Base-by-base conservation (phyloP, 1,140 invertebrate species). In the Trichonephila clavata region DNA sequence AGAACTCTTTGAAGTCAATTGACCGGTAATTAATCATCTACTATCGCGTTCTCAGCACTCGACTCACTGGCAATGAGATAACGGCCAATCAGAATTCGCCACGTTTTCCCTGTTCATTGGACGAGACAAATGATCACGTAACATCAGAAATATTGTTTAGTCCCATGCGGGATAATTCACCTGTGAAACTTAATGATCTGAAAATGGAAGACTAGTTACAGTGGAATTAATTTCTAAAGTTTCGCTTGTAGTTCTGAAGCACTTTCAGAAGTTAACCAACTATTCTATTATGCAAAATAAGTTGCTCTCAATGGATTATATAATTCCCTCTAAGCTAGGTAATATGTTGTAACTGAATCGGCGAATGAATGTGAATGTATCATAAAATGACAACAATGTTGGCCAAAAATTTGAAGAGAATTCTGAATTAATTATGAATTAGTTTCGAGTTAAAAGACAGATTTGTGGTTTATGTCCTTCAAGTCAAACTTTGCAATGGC, bases 1-100 rank as follows among this genome's bases (percentile, higher is more conserved):
- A 80, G 71, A n/a, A 90, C 63, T n/a, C 71, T 88, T 77, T 77
- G 71, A 32, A 77, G 32, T 8, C 43, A 80, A 68, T 80, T 90
- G 88, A 90, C 68, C 68, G 57, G n/a, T 50, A 24, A 90, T 90
- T 90, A 90, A 90, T 90, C 88, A 90, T 65, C 88, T 27, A 14
- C 39, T 90, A 90, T 90, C 88, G 68, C 88, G 20, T 10, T 90
- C 50, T 50, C n/a, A 61, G 71, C 50, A 80, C 50, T 80, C 43
- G 50, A 60, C 65, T 27, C 71, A 50, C 88, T 27, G 57, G 50
- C 24, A 90, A 59, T 80, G 71, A 71, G 88, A 90, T 90, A 71
- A 80, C 68, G 88, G 24, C 88, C 88, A 90, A 90, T 90, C 88
- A 80, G 14, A 21, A 60, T 13, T 80, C 39, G 65, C 65, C 88